Percentiles rank a stretch among this genome's conserved stretches.
Evolutionary conservation across 2,888 invertebrate genomes (phyloP).

Genomic region (Odontomyia ornata): DNA sequence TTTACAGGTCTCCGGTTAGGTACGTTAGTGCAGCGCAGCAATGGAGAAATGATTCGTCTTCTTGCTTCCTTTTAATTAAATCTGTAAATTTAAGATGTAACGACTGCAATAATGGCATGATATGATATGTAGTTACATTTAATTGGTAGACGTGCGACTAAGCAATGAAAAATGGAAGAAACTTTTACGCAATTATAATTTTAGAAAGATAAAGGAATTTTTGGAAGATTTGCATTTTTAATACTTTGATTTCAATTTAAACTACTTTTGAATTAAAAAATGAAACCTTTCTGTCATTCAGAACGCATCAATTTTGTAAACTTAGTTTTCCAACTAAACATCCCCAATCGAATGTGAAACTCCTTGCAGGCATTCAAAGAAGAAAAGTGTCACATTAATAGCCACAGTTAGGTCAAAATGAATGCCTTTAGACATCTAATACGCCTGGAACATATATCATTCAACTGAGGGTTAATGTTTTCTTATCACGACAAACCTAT

Average conservation of each 20-base stretch:
- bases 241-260: too few relatives aligned
- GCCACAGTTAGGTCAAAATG: conserved; percentile 44
- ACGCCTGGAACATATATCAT: conserved; percentile 48
- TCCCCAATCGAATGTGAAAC: neutral
- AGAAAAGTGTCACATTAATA: conserved; percentile 41
- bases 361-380: neutral
- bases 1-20: neutral
- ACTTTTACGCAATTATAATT: too few relatives aligned
- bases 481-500: conserved; percentile 59
- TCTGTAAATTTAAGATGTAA: conserved; percentile 5
- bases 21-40: too few relatives aligned
- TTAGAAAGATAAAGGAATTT: too few relatives aligned
- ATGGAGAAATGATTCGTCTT: neutral
- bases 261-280: too few relatives aligned
- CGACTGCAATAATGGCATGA: neutral
- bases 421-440: conserved; percentile 49
- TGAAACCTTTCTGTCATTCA: too few relatives aligned
- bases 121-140: neutral
- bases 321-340: too few relatives aligned
- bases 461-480: conserved; percentile 52
- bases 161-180: too few relatives aligned
- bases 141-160: neutral
- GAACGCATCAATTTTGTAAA: too few relatives aligned
- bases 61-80: conserved; percentile 11
- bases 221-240: too few relatives aligned